Conservation (phyloP, 2,888 invertebrate genomes). For the Azorinus chamasolen region DNA sequence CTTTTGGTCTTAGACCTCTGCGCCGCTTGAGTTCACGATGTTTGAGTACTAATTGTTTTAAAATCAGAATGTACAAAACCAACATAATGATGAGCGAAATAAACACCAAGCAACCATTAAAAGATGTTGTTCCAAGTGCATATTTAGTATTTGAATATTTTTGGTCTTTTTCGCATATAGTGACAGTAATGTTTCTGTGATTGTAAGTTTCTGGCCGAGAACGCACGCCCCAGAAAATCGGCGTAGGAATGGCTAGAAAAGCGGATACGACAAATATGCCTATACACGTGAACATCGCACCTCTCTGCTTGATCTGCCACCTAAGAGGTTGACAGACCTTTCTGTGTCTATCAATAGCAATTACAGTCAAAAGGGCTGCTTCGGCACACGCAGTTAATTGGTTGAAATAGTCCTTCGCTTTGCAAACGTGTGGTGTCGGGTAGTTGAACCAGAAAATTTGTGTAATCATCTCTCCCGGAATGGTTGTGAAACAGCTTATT, state of each 20-base stretch:
- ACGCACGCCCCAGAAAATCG: slow-evolving; percentile 28
- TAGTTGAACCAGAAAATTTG: slow-evolving; percentile 41
- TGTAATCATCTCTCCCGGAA: slow-evolving; percentile 37
- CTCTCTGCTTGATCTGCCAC: slow-evolving; percentile 23
- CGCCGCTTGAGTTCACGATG: neutral
- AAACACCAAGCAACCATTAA: neutral
- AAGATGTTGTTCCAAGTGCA: slow-evolving; percentile 7
- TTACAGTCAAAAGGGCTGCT: slow-evolving; percentile 22
- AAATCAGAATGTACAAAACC: slow-evolving; percentile 23
- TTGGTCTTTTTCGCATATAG: slow-evolving; percentile 38
- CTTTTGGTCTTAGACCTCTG: no score
- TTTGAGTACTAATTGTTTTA: slow-evolving; percentile 2
- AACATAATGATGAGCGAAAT: slow-evolving; percentile 8
- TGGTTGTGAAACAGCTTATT: slow-evolving; percentile 27
- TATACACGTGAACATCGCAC: slow-evolving; percentile 9
- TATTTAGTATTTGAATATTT: neutral
- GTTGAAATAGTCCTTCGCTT: slow-evolving; percentile 42
- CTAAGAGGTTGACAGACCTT: slow-evolving; percentile 35
- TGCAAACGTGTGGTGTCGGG: slow-evolving; percentile 10
- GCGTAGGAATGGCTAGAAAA: slow-evolving; percentile 17
- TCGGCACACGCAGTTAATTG: slow-evolving; percentile 33
- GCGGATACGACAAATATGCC: slow-evolving; percentile 1
- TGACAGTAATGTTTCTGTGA: slow-evolving; percentile 17
- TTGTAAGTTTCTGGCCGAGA: neutral
- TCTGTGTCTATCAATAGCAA: slow-evolving; percentile 32